Base-by-base conservation (phyloP, 2,888 invertebrate species). In the Chydorus sphaericus region DNA sequence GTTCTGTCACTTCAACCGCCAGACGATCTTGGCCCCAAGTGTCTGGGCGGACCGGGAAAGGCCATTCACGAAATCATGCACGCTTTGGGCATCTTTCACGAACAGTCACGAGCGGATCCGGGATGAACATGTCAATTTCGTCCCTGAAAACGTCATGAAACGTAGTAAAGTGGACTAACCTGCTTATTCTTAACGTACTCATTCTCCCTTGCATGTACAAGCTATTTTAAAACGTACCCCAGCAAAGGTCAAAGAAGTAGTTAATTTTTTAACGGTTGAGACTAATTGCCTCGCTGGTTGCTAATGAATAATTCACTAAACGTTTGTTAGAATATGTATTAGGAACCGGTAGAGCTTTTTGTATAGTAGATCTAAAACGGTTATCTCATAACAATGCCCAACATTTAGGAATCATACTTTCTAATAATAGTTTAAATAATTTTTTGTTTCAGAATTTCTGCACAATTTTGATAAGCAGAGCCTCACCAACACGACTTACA, bases 31-130 rank as follows among this genome's bases (percentile, higher is more conserved):
- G 78, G 80, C 16, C 74, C 76, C 0, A 80, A 81, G 60, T 82
- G 82, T 65, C 72, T 82, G 48, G 80, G 79, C 44, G 75, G 70
- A 30, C 78, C 80, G 65, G 83, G 85, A 1, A 75, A 82, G 59
- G 80, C 85, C n/a, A 78, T 85, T 61, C 87, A 87, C 67, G 86
- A 87, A 68, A 68, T 86, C 33, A 79, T 86, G 78, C 87, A 86
- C 64, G 80, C 83, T 0, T 71, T 85, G n/a, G 85, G 87, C 8
- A 80, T 86, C 58, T 85, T 84, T 68, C 86, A 87, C 65, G 86
- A 87, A 65, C 86, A 87, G 63, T 82, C 81, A 1, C 70, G 86
- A 58, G 78, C 80, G 48, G 86, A 86, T 68, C n/a, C 72, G 86
- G 57, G 83, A 83, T 64, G 72, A 75, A 57, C 81, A 74, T 65